These are phyloP conservation scores for Psammodynastes pulverulentus DNA, from an alignment of 2,113 vertebrate genomes.

Conservation along the genomic window DNA sequence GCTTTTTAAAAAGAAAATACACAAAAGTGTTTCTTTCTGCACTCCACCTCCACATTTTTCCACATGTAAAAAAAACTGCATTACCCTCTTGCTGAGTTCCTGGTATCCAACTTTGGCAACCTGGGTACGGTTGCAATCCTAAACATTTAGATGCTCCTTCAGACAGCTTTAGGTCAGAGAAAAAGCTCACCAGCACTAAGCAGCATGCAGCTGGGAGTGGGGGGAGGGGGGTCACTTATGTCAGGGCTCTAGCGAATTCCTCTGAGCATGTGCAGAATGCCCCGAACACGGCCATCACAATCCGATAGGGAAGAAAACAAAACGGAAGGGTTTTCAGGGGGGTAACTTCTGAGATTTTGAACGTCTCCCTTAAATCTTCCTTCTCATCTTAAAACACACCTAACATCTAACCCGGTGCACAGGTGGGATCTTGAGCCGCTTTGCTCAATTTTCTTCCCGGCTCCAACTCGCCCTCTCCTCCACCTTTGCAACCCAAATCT, in stretches of 20 bases:
- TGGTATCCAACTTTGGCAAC: background rate
- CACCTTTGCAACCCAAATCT: background rate
- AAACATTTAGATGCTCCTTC: background rate
- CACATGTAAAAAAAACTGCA: background rate
- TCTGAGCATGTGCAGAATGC: background rate
- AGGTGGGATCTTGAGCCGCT: background rate
- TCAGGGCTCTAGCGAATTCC: background rate
- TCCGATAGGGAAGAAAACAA: background rate
- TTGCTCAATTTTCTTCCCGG: background rate
- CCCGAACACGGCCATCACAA: too few species aligned
- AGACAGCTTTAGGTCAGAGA: background rate
- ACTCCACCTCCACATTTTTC: background rate
- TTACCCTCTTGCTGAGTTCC: background rate
- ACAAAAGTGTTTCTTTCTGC: background rate
- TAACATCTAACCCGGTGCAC: background rate
- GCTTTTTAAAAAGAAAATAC: background rate
- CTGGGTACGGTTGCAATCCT: background rate
- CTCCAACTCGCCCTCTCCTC: background rate
- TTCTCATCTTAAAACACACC: background rate
- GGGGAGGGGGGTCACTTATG: background rate
- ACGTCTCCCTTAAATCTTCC: background rate
- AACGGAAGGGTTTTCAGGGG: background rate
- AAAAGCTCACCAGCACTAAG: background rate
- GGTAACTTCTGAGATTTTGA: background rate
- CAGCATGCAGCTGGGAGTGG: too few species aligned